A percentile compares a stretch with the other conserved stretches of the same genome.
These are phyloP conservation scores for Biston stratarius DNA, from an alignment of 2,888 invertebrate genomes.

Conservation along the genomic window DNA sequence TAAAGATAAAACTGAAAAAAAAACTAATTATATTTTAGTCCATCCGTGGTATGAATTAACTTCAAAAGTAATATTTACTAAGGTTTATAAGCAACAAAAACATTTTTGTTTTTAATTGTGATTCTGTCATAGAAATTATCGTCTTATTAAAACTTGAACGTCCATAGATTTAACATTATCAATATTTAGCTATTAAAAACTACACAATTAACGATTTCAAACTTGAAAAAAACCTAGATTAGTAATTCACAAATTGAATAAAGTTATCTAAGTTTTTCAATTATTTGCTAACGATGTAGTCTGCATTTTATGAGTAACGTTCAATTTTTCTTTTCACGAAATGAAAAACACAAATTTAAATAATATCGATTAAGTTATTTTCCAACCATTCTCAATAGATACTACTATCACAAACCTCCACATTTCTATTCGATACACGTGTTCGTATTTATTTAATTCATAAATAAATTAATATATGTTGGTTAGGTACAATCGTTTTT, in stretches of 20 bases:
- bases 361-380: slow-evolving; percentile 46
- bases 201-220: slow-evolving; percentile 52
- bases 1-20: too few relatives aligned
- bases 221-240: slow-evolving; percentile 13
- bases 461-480: slow-evolving; percentile 57
- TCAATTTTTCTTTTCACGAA: slow-evolving; percentile 33
- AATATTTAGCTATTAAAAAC: slow-evolving; percentile 19
- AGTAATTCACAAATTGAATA: slow-evolving; percentile 11
- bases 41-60: too few relatives aligned
- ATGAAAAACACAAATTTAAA: slow-evolving; percentile 39
- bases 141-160: slow-evolving; percentile 28
- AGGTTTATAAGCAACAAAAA: too few relatives aligned
- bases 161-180: slow-evolving; percentile 25
- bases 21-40: too few relatives aligned
- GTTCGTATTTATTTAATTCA: slow-evolving; percentile 51
- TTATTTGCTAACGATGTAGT: slow-evolving; percentile 1
- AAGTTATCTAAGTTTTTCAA: not conserved
- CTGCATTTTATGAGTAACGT: slow-evolving; percentile 3
- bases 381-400: slow-evolving; percentile 57
- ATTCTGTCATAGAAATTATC: not conserved
- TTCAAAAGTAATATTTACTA: too few relatives aligned
- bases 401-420: slow-evolving; percentile 82
- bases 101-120: too few relatives aligned
- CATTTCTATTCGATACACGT: slow-evolving; percentile 75
- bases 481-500: slow-evolving; percentile 68